Evolutionary conservation across 2,113 vertebrate species (phyloP), one percentile per base, ranked within the genome.

Genomic region (Microcebus tavaratra): DNA sequence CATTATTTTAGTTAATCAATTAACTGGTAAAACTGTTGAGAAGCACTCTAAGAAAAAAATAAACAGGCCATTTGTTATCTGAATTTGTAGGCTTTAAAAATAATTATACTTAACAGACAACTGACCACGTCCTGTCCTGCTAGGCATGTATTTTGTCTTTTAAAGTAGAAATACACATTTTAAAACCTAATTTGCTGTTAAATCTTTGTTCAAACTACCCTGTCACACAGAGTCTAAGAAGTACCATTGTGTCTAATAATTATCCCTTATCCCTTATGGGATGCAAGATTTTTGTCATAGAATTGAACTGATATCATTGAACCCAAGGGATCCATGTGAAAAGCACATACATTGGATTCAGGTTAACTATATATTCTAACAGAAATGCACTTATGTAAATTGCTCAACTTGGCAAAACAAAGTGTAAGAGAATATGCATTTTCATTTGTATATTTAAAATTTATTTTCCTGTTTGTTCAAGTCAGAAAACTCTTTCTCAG

Each of bases 391-490:
- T 80, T 90, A 6, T 36, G 2, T 63, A 78, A 87, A 80, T 93
- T 75, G 20, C 6, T 93, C 10, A 13, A 39, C 2, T 72, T 88
- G 31, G 39, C 88, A n/a, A 92, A 92, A 76, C 34, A 65, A 68
- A 36, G 3, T 87, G 0, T 65, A 93, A 70, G 14, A 57, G 63
- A 93, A 73, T 53, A 59, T 61, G 27, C 20, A 34, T 90, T 85
- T 96, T 83, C 7, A 67, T 55, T 82, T 83, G 79, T 42, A 61
- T 73, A 67, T 80, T 93, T 95, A 87, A 93, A 89, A 20, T 92
- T 91, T 94, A 90, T 97, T 87, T 91, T 76, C 42, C 53, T 90
- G 18, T 81, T 53, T 93, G n/a, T 97, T 94, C 34, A 92, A 88
- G 45, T 95, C 17, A 94, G 80, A 90, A 27, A 85, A 70, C 0